A percentile compares a stretch with the other conserved stretches of the same genome.
phyloP scores from a whole-genome alignment of 2,797 vertebrate species.

The Parambassis ranga region DNA sequence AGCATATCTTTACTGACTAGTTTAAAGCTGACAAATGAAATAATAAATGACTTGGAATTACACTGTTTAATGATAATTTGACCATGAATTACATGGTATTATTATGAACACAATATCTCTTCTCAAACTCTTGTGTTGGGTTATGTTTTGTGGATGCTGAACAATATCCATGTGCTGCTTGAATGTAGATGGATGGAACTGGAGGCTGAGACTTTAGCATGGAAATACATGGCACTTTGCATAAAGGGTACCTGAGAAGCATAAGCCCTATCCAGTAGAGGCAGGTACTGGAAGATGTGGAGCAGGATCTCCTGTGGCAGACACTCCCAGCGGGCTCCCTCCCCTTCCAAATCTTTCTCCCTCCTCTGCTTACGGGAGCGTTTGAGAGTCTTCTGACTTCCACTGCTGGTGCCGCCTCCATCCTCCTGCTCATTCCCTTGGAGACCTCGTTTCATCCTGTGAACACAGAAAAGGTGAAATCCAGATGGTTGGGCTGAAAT shows the following conservation, averaged over 20 bases:
- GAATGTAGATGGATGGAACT: too few relatives aligned
- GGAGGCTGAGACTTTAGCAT: too few relatives aligned
- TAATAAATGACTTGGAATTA: not conserved
- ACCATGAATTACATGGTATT: not conserved
- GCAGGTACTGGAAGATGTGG: constrained; percentile 92
- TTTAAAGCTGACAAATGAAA: not conserved
- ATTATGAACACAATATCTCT: not conserved
- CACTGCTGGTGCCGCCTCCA: constrained; percentile 61
- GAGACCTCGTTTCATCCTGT: constrained; percentile 70
- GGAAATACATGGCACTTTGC: too few relatives aligned
- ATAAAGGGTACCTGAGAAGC: constrained; percentile 83
- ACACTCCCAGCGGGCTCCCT: constrained; percentile 47
- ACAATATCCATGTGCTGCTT: too few relatives aligned
- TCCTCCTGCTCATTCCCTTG: constrained; percentile 60
- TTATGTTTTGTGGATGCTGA: not conserved
- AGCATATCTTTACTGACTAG: not conserved
- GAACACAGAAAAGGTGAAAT: constrained; percentile 11
- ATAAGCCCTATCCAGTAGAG: constrained; percentile 90
- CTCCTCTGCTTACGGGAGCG: constrained; percentile 50
- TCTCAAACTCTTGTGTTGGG: not conserved
- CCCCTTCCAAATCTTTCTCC: constrained; percentile 41
- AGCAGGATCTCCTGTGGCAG: constrained; percentile 92
- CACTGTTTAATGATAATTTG: not conserved
- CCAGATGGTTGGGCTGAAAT: not conserved
- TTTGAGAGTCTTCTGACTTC: constrained; percentile 54